Percentiles rank a stretch among this genome's conserved stretches.
Evolutionary conservation across 2,113 vertebrate genomes (phyloP).

Genomic region (Nothocercus julius): DNA sequence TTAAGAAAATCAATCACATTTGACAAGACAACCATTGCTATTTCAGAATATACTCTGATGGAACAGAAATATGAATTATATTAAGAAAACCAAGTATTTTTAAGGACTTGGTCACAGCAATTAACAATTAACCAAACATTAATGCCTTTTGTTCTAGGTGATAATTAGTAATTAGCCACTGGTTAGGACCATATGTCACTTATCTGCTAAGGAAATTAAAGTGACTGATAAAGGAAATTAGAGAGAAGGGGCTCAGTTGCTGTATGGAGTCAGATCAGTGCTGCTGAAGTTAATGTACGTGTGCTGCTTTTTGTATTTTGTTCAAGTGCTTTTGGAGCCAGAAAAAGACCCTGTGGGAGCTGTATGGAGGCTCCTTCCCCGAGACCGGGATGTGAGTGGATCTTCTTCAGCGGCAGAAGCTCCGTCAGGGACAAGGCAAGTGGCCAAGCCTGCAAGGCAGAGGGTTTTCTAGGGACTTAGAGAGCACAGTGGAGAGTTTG

Average conservation of each 20-base stretch:
- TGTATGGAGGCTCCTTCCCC: not conserved
- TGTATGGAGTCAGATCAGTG: not conserved
- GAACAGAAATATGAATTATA: not conserved
- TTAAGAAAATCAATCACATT: not conserved
- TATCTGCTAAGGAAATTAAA: constrained; percentile 34
- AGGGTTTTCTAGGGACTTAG: not conserved
- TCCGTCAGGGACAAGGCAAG: not conserved
- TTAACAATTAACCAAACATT: constrained; percentile 26
- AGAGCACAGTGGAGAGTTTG: not conserved
- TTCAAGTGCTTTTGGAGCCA: not conserved
- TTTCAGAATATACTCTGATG: not conserved
- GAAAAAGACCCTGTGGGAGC: not conserved
- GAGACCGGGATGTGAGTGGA: accelerated
- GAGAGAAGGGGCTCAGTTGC: not conserved
- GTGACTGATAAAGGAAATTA: constrained; percentile 39
- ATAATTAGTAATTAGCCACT: constrained; percentile 19
- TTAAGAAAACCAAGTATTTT: not conserved
- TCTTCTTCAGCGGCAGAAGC: not conserved
- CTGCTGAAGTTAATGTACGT: not conserved
- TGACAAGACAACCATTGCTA: not conserved
- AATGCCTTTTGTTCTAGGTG: constrained; percentile 31
- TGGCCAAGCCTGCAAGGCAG: not conserved
- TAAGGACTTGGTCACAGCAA: not conserved
- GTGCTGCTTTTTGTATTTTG: not conserved
- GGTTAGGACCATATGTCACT: constrained; percentile 1